Evolutionary conservation across 2,113 vertebrate genomes (phyloP).

Genomic region (Gnathonemus echidnorhynchus): DNA sequence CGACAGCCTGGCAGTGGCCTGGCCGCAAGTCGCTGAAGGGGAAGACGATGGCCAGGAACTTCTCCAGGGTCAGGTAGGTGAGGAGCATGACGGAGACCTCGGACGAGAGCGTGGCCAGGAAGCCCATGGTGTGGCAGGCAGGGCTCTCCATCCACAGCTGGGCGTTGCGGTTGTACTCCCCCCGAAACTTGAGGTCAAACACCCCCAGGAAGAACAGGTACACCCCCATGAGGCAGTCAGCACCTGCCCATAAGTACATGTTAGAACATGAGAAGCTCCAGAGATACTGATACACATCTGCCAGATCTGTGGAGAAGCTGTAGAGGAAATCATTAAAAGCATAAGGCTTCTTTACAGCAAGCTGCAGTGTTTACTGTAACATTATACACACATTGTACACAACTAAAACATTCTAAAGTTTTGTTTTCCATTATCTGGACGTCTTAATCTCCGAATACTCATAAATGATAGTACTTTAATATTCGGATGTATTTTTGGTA

Average conservation of each 20-base stretch:
- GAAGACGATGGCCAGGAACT: conserved; percentile 74
- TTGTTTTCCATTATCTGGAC: background rate
- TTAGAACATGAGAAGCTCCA: conserved; percentile 22
- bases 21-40: conserved; percentile 70
- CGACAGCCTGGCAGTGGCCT: conserved; percentile 58
- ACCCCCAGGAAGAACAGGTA: conserved; percentile 71
- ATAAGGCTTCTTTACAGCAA: background rate
- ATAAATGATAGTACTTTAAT: background rate
- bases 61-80: conserved; percentile 75
- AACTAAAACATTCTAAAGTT: background rate
- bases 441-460: background rate
- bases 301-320: background rate
- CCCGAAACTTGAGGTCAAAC: conserved; percentile 68
- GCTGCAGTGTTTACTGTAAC: background rate
- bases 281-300: background rate
- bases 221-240: conserved; percentile 76
- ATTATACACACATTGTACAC: background rate
- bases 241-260: conserved; percentile 50
- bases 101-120: conserved; percentile 71
- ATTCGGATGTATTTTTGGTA: background rate
- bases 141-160: conserved; percentile 73
- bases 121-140: conserved; percentile 65
- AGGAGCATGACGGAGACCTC: conserved; percentile 75
- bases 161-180: conserved; percentile 72
- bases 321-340: background rate